These are phyloP conservation scores for Sylvietta virens DNA, from an alignment of 2,113 vertebrate genomes.

Conservation along the genomic window DNA sequence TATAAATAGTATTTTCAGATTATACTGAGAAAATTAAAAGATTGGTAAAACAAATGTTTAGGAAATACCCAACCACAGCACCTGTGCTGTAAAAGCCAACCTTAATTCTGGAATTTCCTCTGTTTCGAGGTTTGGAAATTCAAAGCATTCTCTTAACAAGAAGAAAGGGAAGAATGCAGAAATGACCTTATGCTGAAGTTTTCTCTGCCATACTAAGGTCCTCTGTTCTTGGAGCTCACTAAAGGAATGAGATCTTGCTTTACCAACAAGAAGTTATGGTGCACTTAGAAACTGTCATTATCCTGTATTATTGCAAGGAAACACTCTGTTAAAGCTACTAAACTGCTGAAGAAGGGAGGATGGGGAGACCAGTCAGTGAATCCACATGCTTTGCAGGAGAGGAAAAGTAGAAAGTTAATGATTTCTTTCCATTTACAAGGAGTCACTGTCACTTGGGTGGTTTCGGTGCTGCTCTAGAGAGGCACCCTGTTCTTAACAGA, in stretches of 20 bases:
- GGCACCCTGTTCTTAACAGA: neutral
- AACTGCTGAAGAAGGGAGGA: neutral
- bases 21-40: neutral
- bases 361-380: neutral
- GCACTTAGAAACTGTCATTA: neutral
- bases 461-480: neutral
- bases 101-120: constrained; percentile 9
- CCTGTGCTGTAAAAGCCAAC: neutral
- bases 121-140: constrained; percentile 1
- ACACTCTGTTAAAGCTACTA: neutral
- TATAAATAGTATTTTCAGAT: constrained; percentile 1
- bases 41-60: neutral
- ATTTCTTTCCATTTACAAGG: neutral
- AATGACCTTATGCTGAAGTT: neutral
- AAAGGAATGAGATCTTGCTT: neutral
- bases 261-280: neutral
- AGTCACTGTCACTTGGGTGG: fast-evolving
- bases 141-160: neutral
- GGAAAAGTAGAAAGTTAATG: neutral
- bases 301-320: neutral
- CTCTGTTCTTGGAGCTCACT: neutral
- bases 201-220: neutral
- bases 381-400: neutral
- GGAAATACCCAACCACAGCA: constrained; percentile 1
- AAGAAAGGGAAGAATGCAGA: neutral